Percentiles rank a stretch among this genome's conserved stretches.
These are phyloP conservation scores for Falco punctatus DNA, from an alignment of 2,113 vertebrate species.

Conservation along the genomic window DNA sequence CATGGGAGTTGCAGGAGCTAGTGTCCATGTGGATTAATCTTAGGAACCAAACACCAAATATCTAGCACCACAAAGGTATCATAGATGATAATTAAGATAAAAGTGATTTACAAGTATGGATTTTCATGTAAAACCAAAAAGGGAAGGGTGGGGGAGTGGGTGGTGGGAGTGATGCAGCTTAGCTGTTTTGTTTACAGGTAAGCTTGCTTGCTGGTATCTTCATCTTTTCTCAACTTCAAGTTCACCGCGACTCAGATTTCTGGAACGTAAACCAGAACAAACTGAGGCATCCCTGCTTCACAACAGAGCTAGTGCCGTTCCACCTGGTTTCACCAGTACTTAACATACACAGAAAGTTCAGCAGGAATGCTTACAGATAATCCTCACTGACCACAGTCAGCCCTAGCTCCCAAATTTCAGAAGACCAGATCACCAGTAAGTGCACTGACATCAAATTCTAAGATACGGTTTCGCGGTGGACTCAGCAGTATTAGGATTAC, in stretches of 20 bases:
- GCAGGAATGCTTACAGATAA: background rate
- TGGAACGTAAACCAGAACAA: background rate
- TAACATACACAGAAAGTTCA: background rate
- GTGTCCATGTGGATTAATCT: background rate
- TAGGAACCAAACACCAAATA: background rate
- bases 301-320: background rate
- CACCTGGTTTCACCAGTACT: background rate
- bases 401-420: background rate
- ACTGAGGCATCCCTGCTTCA: background rate
- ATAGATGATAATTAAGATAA: background rate
- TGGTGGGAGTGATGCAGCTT: background rate
- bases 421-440: background rate
- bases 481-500: background rate
- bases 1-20: background rate
- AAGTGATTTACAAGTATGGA: background rate
- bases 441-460: background rate
- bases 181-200: background rate
- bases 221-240: background rate
- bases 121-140: background rate
- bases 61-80: background rate
- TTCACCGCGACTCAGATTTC: background rate
- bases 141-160: background rate
- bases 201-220: background rate
- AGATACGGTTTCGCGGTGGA: background rate
- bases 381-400: background rate